These are phyloP conservation scores for Trachelus tabidus DNA, from an alignment of 2,888 invertebrate genomes.

Conservation along the genomic window DNA sequence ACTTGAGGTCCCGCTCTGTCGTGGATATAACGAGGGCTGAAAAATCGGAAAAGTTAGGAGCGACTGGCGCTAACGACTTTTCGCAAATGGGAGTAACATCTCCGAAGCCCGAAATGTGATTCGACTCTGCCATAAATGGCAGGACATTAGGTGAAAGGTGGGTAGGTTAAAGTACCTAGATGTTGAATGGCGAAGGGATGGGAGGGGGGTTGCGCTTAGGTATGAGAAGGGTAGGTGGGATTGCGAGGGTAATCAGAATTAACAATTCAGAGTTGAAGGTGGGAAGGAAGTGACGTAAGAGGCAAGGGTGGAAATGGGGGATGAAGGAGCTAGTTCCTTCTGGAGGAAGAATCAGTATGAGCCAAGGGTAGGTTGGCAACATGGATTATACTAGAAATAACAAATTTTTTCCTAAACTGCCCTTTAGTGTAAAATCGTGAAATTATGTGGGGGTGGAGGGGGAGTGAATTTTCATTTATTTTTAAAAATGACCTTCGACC, in stretches of 20 bases:
- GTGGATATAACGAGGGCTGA: slow-evolving; percentile 1
- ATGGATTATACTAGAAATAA: neutral
- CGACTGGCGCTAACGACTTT: slow-evolving; percentile 38
- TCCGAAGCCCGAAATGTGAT: slow-evolving; percentile 41
- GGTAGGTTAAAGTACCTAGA: neutral
- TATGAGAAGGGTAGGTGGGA: slow-evolving; percentile 23
- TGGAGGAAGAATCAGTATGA: neutral
- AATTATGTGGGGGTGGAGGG: no score
- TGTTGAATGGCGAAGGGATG: neutral
- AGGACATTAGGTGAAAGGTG: slow-evolving; percentile 40
- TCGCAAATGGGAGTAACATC: slow-evolving; percentile 44
- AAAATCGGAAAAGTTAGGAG: slow-evolving; percentile 7
- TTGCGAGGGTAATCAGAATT: slow-evolving; percentile 47
- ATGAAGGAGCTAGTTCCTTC: neutral
- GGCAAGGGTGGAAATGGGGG: neutral
- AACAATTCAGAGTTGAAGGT: slow-evolving; percentile 46
- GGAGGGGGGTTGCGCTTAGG: neutral
- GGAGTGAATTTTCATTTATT: neutral
- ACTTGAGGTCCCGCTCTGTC: neutral
- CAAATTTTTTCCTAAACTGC: neutral
- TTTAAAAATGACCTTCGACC: neutral
- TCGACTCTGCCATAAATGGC: slow-evolving; percentile 48
- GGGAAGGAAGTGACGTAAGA: neutral
- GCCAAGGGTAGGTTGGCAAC: neutral
- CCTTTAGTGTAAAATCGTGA: no score